Evolutionary conservation across 2,888 invertebrate genomes (phyloP).

Genomic region (Tiphia femorata): DNA sequence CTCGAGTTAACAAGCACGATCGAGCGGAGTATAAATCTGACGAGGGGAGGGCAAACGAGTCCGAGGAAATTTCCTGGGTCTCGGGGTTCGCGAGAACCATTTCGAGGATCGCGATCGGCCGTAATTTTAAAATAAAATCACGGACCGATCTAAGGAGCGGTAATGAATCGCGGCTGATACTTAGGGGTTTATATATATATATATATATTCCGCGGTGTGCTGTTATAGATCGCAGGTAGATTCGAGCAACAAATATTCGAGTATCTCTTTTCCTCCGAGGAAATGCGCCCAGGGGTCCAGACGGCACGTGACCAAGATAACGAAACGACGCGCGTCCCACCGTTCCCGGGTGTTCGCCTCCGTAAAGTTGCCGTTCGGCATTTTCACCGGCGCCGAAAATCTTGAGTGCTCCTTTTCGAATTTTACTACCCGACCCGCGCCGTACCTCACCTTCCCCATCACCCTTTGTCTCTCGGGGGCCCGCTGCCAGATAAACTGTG

Average conservation of each 20-base stretch:
- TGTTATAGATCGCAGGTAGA: constrained; percentile 42
- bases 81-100: neutral
- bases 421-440: constrained; percentile 10
- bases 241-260: constrained; percentile 48
- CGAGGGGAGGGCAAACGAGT: no score
- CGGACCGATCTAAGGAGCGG: constrained; percentile 28
- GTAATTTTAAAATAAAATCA: constrained; percentile 29
- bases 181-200: neutral
- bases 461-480: no score
- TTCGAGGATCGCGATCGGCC: no score
- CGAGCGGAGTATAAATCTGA: no score
- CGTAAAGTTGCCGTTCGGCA: constrained; percentile 24
- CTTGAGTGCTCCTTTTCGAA: constrained; percentile 24
- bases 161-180: constrained; percentile 13
- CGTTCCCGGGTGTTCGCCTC: no score
- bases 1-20: no score
- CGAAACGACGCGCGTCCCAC: constrained; percentile 36
- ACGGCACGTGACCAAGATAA: constrained; percentile 49
- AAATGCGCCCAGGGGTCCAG: constrained; percentile 44
- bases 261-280: constrained; percentile 47
- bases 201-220: neutral
- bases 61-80: constrained; percentile 13
- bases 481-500: no score
- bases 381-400: constrained; percentile 37
- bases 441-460: constrained; percentile 1